Percentiles rank a stretch among this genome's conserved stretches.
These are phyloP conservation scores for Spondyliosoma cantharus DNA, from an alignment of 2,797 vertebrate genomes.

Conservation along the genomic window DNA sequence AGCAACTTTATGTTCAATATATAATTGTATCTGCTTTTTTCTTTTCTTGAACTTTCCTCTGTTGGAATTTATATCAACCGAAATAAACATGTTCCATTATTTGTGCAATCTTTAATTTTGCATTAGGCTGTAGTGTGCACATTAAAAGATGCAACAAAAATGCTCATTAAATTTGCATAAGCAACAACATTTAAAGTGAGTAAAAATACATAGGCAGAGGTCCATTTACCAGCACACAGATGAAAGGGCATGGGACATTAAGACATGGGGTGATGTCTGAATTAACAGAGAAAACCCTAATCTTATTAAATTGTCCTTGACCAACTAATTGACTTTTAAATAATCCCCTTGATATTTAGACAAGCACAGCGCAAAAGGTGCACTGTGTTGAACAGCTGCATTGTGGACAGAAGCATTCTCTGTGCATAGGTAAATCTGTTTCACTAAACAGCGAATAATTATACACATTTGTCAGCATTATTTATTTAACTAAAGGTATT, in stretches of 20 bases:
- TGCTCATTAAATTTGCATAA: conserved; percentile 86
- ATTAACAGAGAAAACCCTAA: conserved; percentile 75
- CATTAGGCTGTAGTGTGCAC: conserved; percentile 81
- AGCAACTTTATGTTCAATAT: conserved; percentile 6
- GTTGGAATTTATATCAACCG: conserved; percentile 49
- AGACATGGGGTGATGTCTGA: conserved; percentile 59
- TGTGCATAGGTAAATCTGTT: conserved; percentile 15
- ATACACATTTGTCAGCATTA: neutral
- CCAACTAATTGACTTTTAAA: conserved; percentile 93
- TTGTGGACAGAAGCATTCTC: conserved; percentile 65
- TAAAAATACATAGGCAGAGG: conserved; percentile 63
- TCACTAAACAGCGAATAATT: neutral
- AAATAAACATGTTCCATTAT: conserved; percentile 79
- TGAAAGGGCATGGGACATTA: conserved; percentile 78
- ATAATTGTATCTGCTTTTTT: conserved; percentile 13
- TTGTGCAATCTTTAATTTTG: conserved; percentile 85
- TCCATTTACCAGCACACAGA: conserved; percentile 78
- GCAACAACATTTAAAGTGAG: conserved; percentile 82
- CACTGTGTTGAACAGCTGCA: conserved; percentile 85
- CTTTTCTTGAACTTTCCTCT: conserved; percentile 22
- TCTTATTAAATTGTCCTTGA: conserved; percentile 86
- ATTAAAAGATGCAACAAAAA: conserved; percentile 86
- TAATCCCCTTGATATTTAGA: conserved; percentile 95
- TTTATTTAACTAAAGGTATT: neutral
- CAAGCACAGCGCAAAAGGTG: conserved; percentile 89